phyloP scores from a whole-genome alignment of 2,113 vertebrate genomes.

The Periophthalmodon schlosseri region DNA sequence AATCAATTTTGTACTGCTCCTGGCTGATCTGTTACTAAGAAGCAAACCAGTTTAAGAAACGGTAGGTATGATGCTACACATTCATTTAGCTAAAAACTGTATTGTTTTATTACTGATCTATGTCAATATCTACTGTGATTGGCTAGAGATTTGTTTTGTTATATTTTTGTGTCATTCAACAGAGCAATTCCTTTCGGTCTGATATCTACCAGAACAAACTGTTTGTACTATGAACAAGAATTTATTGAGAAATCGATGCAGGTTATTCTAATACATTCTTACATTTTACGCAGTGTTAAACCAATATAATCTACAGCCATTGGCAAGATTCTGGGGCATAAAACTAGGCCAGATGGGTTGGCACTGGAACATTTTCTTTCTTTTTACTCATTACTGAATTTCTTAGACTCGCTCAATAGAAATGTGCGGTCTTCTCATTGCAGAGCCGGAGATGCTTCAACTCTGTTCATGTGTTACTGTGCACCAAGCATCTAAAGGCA shows the following conservation, averaged over 20 bases:
- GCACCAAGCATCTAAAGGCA: constrained; percentile 45
- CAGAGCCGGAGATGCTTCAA: constrained; percentile 35
- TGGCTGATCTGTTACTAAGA: too few relatives aligned
- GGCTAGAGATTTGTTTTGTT: neutral
- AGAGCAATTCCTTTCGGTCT: neutral
- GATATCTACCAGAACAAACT: neutral
- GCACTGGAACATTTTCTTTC: constrained; percentile 16
- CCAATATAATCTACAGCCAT: constrained; percentile 3
- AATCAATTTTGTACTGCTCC: too few relatives aligned
- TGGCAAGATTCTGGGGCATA: constrained; percentile 22
- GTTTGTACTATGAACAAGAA: neutral
- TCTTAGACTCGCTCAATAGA: constrained; percentile 43
- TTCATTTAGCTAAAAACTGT: too few relatives aligned
- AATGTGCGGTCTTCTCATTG: constrained; percentile 55
- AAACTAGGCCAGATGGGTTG: constrained; percentile 38
- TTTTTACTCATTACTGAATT: constrained; percentile 30
- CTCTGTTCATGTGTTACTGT: constrained; percentile 58
- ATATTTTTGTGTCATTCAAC: neutral
- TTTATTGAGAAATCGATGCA: neutral
- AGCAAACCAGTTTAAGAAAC: too few relatives aligned
- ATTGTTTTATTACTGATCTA: too few relatives aligned
- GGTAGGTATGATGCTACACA: too few relatives aligned
- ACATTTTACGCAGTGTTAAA: neutral
- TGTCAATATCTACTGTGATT: too few relatives aligned
- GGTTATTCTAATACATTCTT: neutral